A percentile compares a stretch with the other conserved stretches of the same genome.
Evolutionary conservation across 92 coral and sea anemone genomes (phyloP).

Genomic region (Porites cylindrica): DNA sequence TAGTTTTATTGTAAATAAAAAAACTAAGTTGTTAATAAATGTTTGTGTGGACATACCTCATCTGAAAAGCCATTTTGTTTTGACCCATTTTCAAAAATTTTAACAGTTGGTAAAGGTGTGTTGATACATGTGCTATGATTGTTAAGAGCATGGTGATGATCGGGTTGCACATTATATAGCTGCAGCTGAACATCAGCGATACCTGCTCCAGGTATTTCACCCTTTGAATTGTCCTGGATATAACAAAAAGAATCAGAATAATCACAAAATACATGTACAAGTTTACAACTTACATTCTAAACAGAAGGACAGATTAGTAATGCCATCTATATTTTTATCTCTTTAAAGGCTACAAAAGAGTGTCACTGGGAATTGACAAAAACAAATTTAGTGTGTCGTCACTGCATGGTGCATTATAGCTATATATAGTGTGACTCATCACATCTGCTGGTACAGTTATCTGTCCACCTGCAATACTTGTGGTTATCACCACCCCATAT

Average conservation of each 20-base stretch:
- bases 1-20: no score
- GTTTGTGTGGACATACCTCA: constrained; percentile 1
- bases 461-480: no score
- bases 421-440: no score
- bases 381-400: no score
- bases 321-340: no score
- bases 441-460: no score
- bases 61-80: constrained; percentile 29
- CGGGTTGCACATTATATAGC: constrained; percentile 68
- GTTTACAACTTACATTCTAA: neutral
- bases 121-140: constrained; percentile 43
- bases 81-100: constrained; percentile 17
- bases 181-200: constrained; percentile 84
- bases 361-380: no score
- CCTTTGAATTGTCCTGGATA: constrained; percentile 34
- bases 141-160: constrained; percentile 50
- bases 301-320: neutral
- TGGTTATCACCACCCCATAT: no score
- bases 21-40: no score
- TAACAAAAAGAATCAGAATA: neutral
- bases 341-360: no score
- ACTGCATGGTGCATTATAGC: no score
- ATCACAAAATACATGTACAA: neutral
- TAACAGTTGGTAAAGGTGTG: constrained; percentile 21
- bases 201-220: constrained; percentile 61